Conservation (phyloP, 2,113 vertebrate species). For the Burhinus bistriatus region DNA sequence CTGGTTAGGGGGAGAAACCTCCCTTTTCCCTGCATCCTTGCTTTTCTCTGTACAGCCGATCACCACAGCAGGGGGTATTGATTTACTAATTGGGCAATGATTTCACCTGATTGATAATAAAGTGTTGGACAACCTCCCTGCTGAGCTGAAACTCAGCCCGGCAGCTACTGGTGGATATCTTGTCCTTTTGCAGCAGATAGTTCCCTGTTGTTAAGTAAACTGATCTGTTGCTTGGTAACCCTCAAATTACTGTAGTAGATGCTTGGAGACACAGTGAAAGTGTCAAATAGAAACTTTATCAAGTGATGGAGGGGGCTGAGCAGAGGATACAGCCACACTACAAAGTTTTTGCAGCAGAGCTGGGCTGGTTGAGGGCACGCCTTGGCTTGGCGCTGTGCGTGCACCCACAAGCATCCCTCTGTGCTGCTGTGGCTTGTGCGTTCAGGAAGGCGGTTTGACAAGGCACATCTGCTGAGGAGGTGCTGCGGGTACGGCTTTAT, state of each 20-base stretch:
- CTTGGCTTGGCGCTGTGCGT: not conserved
- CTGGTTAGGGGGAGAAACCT: not conserved
- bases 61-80: not conserved
- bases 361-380: not conserved
- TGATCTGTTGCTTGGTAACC: slow-evolving; percentile 70
- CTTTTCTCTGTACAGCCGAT: not conserved
- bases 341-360: not conserved
- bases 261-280: not conserved
- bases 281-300: not conserved
- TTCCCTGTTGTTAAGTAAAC: slow-evolving; percentile 59
- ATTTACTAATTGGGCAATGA: slow-evolving; percentile 52
- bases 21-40: not conserved
- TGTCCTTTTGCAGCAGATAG: slow-evolving; percentile 50
- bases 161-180: slow-evolving; percentile 21
- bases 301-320: not conserved
- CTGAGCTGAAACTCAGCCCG: slow-evolving; percentile 38
- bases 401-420: not conserved
- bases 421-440: accelerated
- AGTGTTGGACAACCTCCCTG: slow-evolving; percentile 54
- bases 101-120: slow-evolving; percentile 53
- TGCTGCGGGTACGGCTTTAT: not conserved
- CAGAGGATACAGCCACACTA: not conserved
- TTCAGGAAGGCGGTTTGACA: not conserved
- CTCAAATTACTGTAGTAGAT: slow-evolving; percentile 3
- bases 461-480: not conserved